Base-by-base conservation (phyloP, 2,797 vertebrate genomes). In the Dromococcyx pavoninus region DNA sequence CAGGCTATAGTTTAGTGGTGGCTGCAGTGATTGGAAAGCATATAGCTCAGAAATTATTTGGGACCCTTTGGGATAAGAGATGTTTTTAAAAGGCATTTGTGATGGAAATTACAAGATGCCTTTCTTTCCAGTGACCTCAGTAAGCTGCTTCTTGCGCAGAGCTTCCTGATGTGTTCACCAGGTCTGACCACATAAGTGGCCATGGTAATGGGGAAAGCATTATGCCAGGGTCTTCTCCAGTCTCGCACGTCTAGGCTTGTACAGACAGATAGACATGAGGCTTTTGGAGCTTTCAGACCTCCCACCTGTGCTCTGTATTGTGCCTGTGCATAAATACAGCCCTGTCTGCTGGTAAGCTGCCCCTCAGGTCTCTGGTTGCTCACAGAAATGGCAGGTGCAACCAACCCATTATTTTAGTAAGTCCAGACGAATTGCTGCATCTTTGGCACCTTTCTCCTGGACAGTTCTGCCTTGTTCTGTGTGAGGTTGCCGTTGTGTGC, bases 1-100 rank as follows among this genome's bases (percentile, higher is more conserved):
- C 43, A 70, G 56, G 48, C 43, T 89, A 3, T 66, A 30, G 51
- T 84, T 96, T 48, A 88, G 67, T 73, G 75, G 61, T 92, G 69
- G 51, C 66, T 89, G 70, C 61, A 88, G 48, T 46, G 79, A 73
- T 18, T 60, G 66, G 50, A 62, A 60, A 91, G 46, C 54, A 11
- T 74, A 35, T 23, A 65, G 46, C 43, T 93, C 24, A 2, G 70
- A 57, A 90, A 79, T 89, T 72, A 75, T 41, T 89, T 81, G 82
- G 37, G 88, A 54, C 10, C 6, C 53, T 89, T 78, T 72, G 51
- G 56, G 71, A 48, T 90, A 82, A 75, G 74, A 91, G 74, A 73
- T 79, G 48, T 61, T 92, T 93, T 76, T 56, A n/a, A 81, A 37
- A 75, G 6, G 60, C 4, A 2, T 1, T 58, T 46, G 41, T 33